Percentiles rank a stretch among this genome's conserved stretches.
phyloP scores from a whole-genome alignment of 2,888 invertebrate species.

The Embidobia sp. region DNA sequence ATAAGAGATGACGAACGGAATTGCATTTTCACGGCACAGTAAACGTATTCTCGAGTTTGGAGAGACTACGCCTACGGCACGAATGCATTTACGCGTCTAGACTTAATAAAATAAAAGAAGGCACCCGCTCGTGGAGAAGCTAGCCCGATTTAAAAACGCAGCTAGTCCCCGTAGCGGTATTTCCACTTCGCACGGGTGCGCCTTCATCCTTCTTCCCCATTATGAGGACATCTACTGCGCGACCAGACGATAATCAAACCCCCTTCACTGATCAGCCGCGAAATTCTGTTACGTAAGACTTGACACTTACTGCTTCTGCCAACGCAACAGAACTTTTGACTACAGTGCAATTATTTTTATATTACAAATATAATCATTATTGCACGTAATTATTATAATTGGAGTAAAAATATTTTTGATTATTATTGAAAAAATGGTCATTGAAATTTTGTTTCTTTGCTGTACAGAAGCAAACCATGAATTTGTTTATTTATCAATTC shows the following conservation, averaged over 20 bases:
- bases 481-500: too few species aligned
- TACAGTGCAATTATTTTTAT: too few species aligned
- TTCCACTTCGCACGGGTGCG: constrained; percentile 69
- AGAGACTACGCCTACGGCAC: constrained; percentile 76
- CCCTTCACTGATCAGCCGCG: constrained; percentile 30
- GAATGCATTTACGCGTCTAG: constrained; percentile 81
- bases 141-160: constrained; percentile 73
- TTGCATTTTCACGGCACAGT: constrained; percentile 55
- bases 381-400: too few species aligned
- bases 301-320: not conserved
- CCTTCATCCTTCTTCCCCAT: constrained; percentile 60
- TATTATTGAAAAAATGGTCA: too few species aligned
- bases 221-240: constrained; percentile 47
- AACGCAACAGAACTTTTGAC: not conserved
- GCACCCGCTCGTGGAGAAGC: constrained; percentile 70
- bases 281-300: constrained; percentile 42
- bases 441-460: too few species aligned
- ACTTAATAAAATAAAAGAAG: constrained; percentile 81
- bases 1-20: constrained; percentile 51
- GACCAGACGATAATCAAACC: constrained; percentile 55
- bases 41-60: constrained; percentile 54
- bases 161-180: constrained; percentile 73
- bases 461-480: too few species aligned
- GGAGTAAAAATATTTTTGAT: too few species aligned
- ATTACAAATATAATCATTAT: too few species aligned